Base-by-base conservation (phyloP, 2,888 invertebrate species). In the Oligia strigilis region DNA sequence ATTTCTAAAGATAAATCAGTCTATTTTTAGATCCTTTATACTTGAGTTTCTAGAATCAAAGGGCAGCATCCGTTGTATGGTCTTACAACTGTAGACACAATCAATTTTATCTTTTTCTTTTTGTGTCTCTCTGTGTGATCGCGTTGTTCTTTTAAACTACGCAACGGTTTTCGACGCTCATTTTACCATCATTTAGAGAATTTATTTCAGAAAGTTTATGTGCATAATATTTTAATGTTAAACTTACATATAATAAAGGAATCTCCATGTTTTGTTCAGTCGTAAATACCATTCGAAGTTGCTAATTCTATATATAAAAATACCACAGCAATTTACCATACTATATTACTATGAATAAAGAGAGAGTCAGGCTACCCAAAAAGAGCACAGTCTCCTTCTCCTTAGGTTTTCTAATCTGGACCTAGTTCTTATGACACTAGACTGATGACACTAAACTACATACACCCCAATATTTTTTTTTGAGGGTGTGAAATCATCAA, bases 1-100 rank as follows among this genome's bases (percentile, higher is more conserved):
- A 64, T 52, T 43, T 76, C 60, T 55, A 49, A 81, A 72, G 49
- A 40, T 23, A 46, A 52, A 64, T 43, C 9, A 55, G 46, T 71
- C 49, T 72, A 74, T 81, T 67, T 67, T 55, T 58, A 49, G 43
- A 69, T 13, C 0, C 46, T 62, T 52, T 75, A 36, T 77, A 19
- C 29, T 64, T 2, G 40, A 17, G 2, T 69, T 80, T 67, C 3
- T 23, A 46, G 13, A 49, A 82, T 52, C 2, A 11, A 49, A 29
- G 3, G 29, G 5, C 17, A 40, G 13, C 46, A n/a, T 2, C 36
- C 9, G 5, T 60, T 49, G 40, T 19, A n/a, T 55, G 14, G 0
- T 58, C 23, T 58, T 5, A 71, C 0, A 36, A 23, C 23, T 17
- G 14, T 14, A 36, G 52, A 14, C 14, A 36, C 4, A 3, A 36